Conservation (phyloP, 2,888 invertebrate genomes). For the Diachrysia chrysitis region DNA sequence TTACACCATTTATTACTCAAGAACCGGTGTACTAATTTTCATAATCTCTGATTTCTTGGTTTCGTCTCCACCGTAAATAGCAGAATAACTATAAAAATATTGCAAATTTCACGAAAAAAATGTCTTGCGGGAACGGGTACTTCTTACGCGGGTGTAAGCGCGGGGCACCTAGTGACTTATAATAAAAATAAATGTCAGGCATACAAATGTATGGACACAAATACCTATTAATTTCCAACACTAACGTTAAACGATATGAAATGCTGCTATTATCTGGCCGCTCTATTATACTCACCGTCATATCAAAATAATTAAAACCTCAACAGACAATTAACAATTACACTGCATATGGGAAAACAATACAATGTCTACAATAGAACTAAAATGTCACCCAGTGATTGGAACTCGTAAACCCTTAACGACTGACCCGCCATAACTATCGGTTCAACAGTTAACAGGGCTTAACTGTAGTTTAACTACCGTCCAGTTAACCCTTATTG, state of each 20-base stretch:
- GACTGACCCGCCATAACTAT: constrained; percentile 57
- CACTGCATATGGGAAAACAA: constrained; percentile 32
- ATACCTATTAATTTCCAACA: not conserved
- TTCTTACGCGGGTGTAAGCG: too few species aligned
- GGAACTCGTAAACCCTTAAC: constrained; percentile 61
- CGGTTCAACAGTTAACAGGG: constrained; percentile 54
- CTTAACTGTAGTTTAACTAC: constrained; percentile 64
- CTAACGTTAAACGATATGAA: not conserved
- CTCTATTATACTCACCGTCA: not conserved
- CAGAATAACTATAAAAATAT: too few species aligned
- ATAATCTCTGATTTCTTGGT: too few species aligned
- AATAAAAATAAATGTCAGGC: too few species aligned
- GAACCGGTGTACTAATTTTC: too few species aligned
- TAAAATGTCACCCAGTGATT: constrained; percentile 57
- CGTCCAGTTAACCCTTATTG: constrained; percentile 58
- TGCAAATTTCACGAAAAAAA: too few species aligned
- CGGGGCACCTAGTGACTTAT: too few species aligned
- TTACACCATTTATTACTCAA: too few species aligned
- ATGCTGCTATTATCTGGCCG: not conserved
- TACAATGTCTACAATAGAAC: constrained; percentile 40
- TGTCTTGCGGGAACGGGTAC: too few species aligned
- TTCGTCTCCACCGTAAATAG: too few species aligned
- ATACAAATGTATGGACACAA: too few species aligned
- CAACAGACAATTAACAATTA: constrained; percentile 41
- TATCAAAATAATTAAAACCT: constrained; percentile 26